These are phyloP conservation scores for Pterois miles DNA, from an alignment of 2,797 vertebrate genomes.

Conservation along the genomic window DNA sequence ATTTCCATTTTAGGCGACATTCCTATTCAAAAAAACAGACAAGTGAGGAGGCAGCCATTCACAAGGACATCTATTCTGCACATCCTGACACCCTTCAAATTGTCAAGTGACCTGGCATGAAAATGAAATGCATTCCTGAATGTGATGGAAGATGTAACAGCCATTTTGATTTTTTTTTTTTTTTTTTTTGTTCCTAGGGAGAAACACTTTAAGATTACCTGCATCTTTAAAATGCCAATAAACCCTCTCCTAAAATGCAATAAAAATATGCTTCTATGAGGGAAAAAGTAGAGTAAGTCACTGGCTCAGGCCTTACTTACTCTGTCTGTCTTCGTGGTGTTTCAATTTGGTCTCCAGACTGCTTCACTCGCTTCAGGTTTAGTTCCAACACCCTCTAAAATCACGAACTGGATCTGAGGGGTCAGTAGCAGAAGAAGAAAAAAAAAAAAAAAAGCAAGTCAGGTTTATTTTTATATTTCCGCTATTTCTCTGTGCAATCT, in stretches of 20 bases:
- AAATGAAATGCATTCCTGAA: background rate
- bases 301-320: slow-evolving; percentile 56
- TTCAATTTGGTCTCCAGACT: slow-evolving; percentile 55
- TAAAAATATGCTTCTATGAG: background rate
- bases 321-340: slow-evolving; percentile 76
- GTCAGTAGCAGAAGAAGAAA: slow-evolving; percentile 8
- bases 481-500: slow-evolving; percentile 15
- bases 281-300: background rate
- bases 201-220: slow-evolving; percentile 6
- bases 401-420: slow-evolving; percentile 65
- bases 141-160: slow-evolving; percentile 1
- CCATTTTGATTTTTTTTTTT: background rate
- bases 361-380: slow-evolving; percentile 69
- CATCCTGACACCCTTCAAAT: background rate
- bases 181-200: background rate
- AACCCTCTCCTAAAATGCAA: background rate
- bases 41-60: background rate
- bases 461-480: slow-evolving; percentile 3
- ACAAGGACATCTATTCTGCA: background rate
- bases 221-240: slow-evolving; percentile 15
- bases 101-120: background rate
- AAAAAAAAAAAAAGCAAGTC: background rate
- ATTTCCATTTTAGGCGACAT: background rate
- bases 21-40: background rate
- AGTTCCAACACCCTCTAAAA: slow-evolving; percentile 68